Percentiles rank a stretch among this genome's conserved stretches.
Evolutionary conservation across 2,797 vertebrate species (phyloP).

Genomic region (Onychomys arenicola): DNA sequence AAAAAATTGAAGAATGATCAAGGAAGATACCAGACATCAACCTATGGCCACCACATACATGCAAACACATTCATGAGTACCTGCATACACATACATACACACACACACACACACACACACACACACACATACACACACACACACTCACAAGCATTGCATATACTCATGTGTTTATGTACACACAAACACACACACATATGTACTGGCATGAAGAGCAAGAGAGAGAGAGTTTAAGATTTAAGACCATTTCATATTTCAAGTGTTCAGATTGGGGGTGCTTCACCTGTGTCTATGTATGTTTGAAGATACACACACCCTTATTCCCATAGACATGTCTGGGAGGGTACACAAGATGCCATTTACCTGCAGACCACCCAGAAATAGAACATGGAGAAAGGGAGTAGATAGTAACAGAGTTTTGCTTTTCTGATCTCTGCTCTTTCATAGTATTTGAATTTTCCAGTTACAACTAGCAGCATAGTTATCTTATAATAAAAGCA

Average conservation of each 20-base stretch:
- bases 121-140: too few relatives aligned
- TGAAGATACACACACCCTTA: neutral
- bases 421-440: conserved; percentile 1
- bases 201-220: neutral
- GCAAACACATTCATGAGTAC: neutral
- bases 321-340: neutral
- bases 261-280: neutral
- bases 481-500: neutral
- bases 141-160: neutral
- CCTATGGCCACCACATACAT: neutral
- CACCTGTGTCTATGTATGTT: neutral
- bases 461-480: neutral
- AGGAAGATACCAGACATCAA: neutral
- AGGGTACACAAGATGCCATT: neutral
- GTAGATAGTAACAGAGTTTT: neutral
- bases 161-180: neutral
- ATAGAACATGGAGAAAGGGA: neutral
- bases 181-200: too few relatives aligned
- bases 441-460: neutral
- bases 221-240: neutral
- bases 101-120: neutral
- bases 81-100: neutral
- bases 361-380: neutral
- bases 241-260: neutral
- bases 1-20: neutral